phyloP scores from a whole-genome alignment of 2,888 invertebrate species.

The Mimachlamys varia region DNA sequence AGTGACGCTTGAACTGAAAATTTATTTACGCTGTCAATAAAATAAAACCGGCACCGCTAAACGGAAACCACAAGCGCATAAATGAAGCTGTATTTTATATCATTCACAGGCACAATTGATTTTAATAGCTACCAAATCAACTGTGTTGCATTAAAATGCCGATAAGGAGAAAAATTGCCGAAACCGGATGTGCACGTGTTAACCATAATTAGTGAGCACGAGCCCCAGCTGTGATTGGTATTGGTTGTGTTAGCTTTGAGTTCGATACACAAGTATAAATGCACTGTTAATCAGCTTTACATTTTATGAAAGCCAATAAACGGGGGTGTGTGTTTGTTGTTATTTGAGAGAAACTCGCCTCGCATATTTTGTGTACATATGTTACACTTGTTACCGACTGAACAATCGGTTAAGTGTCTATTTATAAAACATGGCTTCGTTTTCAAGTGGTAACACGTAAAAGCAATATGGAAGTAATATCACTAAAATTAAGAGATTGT shows the following conservation, averaged over 20 bases:
- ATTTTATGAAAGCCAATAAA: background rate
- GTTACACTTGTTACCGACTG: background rate
- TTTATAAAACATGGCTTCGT: background rate
- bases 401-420: background rate
- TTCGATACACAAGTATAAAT: background rate
- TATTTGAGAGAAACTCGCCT: background rate
- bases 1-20: background rate
- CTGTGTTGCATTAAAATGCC: background rate
- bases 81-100: slow-evolving; percentile 20
- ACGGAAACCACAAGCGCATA: background rate
- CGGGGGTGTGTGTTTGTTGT: slow-evolving; percentile 1
- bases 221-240: background rate
- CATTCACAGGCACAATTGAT: slow-evolving; percentile 22
- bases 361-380: background rate
- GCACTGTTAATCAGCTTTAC: background rate
- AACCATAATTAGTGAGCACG: background rate
- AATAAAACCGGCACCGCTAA: background rate
- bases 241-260: background rate
- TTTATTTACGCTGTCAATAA: background rate
- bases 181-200: background rate
- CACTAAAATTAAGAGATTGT: background rate
- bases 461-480: background rate
- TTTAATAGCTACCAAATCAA: background rate
- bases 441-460: background rate
- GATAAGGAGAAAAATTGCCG: background rate